These are phyloP conservation scores for Phoxinus dragarum DNA, from an alignment of 2,797 vertebrate genomes.

Conservation along the genomic window DNA sequence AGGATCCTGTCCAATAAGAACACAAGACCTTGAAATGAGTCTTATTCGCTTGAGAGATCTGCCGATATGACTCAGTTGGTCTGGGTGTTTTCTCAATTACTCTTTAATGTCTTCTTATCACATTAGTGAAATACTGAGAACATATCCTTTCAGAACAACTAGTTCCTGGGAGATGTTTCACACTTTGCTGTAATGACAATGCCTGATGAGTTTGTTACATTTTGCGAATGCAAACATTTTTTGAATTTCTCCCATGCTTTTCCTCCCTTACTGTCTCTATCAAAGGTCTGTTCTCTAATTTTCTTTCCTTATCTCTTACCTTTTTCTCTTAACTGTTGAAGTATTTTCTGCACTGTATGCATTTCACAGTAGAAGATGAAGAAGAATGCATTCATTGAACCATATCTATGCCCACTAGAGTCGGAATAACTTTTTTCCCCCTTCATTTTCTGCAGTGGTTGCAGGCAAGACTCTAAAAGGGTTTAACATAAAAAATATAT, in stretches of 20 bases:
- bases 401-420: not conserved
- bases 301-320: not conserved
- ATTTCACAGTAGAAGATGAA: slow-evolving; percentile 3
- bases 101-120: slow-evolving; percentile 38
- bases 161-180: slow-evolving; percentile 24
- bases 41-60: slow-evolving; percentile 40
- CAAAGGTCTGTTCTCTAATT: not conserved
- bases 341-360: not conserved
- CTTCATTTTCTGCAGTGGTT: not conserved
- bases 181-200: slow-evolving; percentile 22
- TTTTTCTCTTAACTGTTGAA: slow-evolving; percentile 8
- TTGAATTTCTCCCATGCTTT: slow-evolving; percentile 24
- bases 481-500: not conserved
- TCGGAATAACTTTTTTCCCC: not conserved
- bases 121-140: slow-evolving; percentile 36
- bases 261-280: not conserved
- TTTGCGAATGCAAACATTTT: not conserved
- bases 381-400: slow-evolving; percentile 16
- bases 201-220: slow-evolving; percentile 39
- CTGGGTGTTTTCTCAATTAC: slow-evolving; percentile 41
- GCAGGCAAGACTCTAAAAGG: not conserved
- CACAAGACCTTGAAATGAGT: slow-evolving; percentile 50
- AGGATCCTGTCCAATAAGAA: slow-evolving; percentile 29
- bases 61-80: slow-evolving; percentile 31
- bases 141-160: slow-evolving; percentile 11